phyloP scores from a whole-genome alignment of 2,113 vertebrate species.

The Scytalopus superciliaris region DNA sequence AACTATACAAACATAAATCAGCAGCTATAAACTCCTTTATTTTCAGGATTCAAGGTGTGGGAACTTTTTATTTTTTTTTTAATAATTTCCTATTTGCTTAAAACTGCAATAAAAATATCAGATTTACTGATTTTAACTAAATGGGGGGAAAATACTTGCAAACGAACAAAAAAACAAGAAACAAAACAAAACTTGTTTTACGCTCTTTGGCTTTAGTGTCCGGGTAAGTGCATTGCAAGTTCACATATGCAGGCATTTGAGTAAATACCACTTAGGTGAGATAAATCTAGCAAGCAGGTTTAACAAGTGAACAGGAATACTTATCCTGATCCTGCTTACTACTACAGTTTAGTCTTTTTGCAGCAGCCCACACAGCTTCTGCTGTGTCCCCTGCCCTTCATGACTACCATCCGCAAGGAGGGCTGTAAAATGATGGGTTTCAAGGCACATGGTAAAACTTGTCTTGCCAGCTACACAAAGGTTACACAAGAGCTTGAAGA shows the following conservation, averaged over 20 bases:
- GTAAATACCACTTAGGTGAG: background rate
- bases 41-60: background rate
- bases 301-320: background rate
- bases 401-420: fast-evolving
- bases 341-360: background rate
- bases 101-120: background rate
- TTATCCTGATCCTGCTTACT: background rate
- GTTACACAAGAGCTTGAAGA: background rate
- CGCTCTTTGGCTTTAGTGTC: background rate
- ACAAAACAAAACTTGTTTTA: background rate
- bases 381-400: background rate
- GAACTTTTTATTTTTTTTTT: too few species aligned
- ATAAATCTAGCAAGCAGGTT: background rate
- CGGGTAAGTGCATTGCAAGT: background rate
- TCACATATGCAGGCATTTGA: background rate
- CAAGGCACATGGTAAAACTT: background rate
- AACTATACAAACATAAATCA: background rate
- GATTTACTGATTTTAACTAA: background rate
- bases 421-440: background rate
- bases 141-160: too few species aligned
- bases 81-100: background rate
- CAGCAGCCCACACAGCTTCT: background rate
- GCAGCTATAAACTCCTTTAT: background rate
- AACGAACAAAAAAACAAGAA: too few species aligned
- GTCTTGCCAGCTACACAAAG: background rate